Conservation (phyloP, 2,888 invertebrate species). For the Lottia gigantea region DNA sequence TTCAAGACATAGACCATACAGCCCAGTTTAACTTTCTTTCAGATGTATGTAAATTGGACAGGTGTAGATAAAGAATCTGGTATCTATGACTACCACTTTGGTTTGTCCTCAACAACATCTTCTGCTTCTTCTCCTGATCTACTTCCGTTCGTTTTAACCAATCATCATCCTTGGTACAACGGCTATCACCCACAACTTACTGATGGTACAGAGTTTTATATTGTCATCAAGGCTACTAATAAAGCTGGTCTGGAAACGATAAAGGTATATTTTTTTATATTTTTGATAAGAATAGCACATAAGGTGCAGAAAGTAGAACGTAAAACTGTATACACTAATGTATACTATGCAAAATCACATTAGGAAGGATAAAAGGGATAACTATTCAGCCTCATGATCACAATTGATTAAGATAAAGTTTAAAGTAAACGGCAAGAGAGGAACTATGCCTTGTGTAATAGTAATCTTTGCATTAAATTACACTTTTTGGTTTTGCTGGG, state of each 20-base stretch:
- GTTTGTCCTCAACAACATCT: conserved; percentile 33
- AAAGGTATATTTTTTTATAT: conserved; percentile 27
- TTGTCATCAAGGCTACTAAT: conserved; percentile 43
- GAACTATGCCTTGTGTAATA: no score
- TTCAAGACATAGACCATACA: no score
- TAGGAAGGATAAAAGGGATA: no score
- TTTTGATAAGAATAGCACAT: no score
- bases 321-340: no score
- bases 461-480: no score
- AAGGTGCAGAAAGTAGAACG: no score
- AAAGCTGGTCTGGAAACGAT: conserved; percentile 31
- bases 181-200: conserved; percentile 38
- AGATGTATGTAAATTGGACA: conserved; percentile 46
- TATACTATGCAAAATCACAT: no score
- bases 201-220: conserved; percentile 43
- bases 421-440: no score
- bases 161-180: conserved; percentile 38
- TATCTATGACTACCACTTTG: conserved; percentile 44
- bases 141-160: conserved; percentile 34
- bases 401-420: no score
- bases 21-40: background rate
- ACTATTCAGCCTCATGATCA: no score
- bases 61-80: conserved; percentile 33
- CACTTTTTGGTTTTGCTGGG: no score
- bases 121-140: conserved; percentile 34